A percentile compares a stretch with the other conserved stretches of the same genome.
Evolutionary conservation across 2,797 vertebrate genomes (phyloP).

Genomic region (Sebastolobus alascanus): DNA sequence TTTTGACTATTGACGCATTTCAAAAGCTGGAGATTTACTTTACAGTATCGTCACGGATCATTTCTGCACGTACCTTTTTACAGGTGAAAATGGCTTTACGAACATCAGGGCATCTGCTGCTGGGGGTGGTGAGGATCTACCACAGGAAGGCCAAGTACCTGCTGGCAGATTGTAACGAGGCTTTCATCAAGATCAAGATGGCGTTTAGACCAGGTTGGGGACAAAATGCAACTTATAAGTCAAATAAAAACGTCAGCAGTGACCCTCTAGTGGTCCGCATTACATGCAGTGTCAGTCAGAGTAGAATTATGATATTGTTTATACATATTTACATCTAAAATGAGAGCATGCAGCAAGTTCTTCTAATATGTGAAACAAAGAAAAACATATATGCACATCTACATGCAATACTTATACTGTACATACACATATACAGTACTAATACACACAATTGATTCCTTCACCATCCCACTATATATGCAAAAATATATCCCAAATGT

Average conservation of each 20-base stretch:
- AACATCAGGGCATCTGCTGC: slow-evolving; percentile 93
- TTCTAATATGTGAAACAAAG: too few species aligned
- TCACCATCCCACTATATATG: background rate
- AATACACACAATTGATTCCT: background rate
- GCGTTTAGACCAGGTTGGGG: slow-evolving; percentile 93
- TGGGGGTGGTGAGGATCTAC: slow-evolving; percentile 96
- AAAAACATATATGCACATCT: background rate
- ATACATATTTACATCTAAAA: background rate
- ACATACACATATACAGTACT: background rate
- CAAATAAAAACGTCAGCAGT: background rate
- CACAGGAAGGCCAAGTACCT: slow-evolving; percentile 97
- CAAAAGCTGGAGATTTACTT: background rate
- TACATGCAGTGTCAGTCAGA: too few species aligned
- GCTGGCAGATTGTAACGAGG: slow-evolving; percentile 96
- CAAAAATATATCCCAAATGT: background rate
- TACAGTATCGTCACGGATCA: background rate
- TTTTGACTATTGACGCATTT: background rate
- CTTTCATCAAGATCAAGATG: slow-evolving; percentile 98
- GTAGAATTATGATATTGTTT: background rate
- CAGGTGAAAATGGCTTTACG: slow-evolving; percentile 97
- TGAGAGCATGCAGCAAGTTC: background rate
- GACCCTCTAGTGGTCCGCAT: background rate
- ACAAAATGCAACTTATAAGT: background rate
- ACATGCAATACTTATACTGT: background rate
- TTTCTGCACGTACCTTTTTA: background rate